Evolutionary conservation across 2,113 vertebrate species (phyloP).

Genomic region (Pelvicachromis taeniatus): DNA sequence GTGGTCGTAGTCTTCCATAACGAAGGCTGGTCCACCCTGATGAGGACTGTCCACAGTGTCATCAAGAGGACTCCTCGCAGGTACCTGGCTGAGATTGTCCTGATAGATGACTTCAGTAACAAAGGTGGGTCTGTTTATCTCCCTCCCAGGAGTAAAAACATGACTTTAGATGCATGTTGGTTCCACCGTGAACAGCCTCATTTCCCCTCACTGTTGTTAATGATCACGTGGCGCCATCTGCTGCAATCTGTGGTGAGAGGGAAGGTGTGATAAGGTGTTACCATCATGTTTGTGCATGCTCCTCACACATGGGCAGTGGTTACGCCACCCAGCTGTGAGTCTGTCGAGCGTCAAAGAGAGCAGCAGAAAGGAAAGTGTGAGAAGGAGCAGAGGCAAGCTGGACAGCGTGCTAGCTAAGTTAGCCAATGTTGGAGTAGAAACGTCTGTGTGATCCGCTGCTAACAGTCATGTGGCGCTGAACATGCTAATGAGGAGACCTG

Average conservation of each 20-base stretch:
- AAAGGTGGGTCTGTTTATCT: conserved; percentile 76
- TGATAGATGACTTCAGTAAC: conserved; percentile 98
- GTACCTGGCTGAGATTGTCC: conserved; percentile 90
- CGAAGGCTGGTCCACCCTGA: conserved; percentile 95
- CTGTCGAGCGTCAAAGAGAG: background rate
- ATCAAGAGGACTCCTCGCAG: conserved; percentile 89
- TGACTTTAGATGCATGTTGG: background rate
- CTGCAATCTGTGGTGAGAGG: background rate
- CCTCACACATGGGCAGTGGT: background rate
- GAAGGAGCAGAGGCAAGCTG: background rate
- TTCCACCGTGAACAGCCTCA: background rate
- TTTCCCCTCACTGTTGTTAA: background rate
- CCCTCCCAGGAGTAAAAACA: background rate
- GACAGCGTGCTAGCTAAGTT: background rate
- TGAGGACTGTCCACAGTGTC: conserved; percentile 93
- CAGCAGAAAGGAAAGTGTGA: background rate
- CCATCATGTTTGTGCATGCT: background rate
- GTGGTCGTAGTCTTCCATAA: conserved; percentile 98
- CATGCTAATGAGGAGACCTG: background rate
- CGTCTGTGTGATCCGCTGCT: background rate
- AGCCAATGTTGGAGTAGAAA: background rate
- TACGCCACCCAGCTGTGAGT: background rate
- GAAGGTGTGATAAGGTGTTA: background rate
- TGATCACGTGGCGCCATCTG: background rate
- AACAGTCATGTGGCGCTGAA: background rate